Evolutionary conservation across 2,888 invertebrate genomes (phyloP), one percentile per base, ranked within the genome.

Genomic region (Thyatira batis): DNA sequence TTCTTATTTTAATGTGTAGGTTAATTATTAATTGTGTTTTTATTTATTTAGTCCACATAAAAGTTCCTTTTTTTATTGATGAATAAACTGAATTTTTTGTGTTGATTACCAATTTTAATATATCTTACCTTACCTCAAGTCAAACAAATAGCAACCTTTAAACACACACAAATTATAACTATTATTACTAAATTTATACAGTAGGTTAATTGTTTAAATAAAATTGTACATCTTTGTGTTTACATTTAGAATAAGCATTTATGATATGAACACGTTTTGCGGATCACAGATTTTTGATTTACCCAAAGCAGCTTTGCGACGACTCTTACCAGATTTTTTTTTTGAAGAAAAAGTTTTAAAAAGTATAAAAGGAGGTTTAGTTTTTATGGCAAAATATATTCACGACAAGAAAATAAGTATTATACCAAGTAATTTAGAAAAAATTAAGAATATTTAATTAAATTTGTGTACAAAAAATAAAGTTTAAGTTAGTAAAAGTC

Each of bases 251-350:
- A 39, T 17, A 39, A 5, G 39, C 39, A 17, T 39, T 53, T 58
- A 70, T 76, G 80, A 80, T 80, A 83, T 84, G 82, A 84, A 83
- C 84, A 84, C 81, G 68, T 60, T 69, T 68, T 59, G 58, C 61
- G 72, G 67, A 84, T 84, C 84, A 84, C 84, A 84, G 84, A 74
- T 66, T 58, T 59, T 59, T 39, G 39, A 8, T 17, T 39, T 39
- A 67, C 57, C 68, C 57, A 63, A 68, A 67, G 63, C 68, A 73
- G 60, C 53, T 53, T 53, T 56, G 58, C 54, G 61, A 63, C 67
- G 69, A 62, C 60, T 70, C 70, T 69, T 55, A 45, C 61, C 57
- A 60, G 45, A 58, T 33, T 33, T 3, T 11, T 30, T 30, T n/a
- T 30, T 11, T 28, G 8, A 28, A n/a, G 33, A n/a, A 11, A 33